Base-by-base conservation (phyloP, 2,797 vertebrate species). In the Anguilla anguilla region DNA sequence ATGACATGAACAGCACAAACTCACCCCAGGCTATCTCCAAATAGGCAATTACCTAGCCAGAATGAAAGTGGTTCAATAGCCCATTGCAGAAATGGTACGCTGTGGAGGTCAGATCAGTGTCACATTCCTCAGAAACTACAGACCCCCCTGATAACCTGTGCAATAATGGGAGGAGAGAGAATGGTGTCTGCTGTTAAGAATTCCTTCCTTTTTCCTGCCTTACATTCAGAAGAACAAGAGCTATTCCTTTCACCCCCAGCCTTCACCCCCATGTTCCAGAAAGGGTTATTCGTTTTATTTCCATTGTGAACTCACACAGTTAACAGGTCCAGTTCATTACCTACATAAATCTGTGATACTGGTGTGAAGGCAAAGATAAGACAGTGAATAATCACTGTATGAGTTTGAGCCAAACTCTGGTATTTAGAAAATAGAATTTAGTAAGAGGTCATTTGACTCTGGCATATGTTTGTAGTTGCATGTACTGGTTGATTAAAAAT, bases 61-160 rank as follows among this genome's bases (percentile, higher is more conserved):
- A 85, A 64, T 67, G 83, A 43, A 19, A 25, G 53, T 61, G 55
- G n/a, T 35, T 84, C 55, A 84, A 55, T 84, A 59, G 83, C 55
- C 55, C n/a, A 57, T 28, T 84, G 83, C 55, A 61, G 55, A 28
- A 84, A 31, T 53, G 49, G 39, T 25, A 25, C 55, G 11, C 51
- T 84, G 83, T 84, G 28, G 83, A 84, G 74, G 86, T 57, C 86
- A 82, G 86, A 25, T 31, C 39, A 90, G 89, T 92, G 92, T 91
- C 86, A 83, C 92, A 93, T 94, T 94, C 93, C 93, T 91, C 87
- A 88, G 93, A 91, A 93, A 94, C 91, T 25, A 85, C 3, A 90
- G 91, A 88, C 89, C 88, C 89, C 86, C 88, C 69, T 85, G 31
- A 89, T 72, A 19, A 69, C 79, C 55, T 86, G 87, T 74, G 55